A percentile compares a stretch with the other conserved stretches of the same genome.
These are phyloP conservation scores for Bombylius discolor DNA, from an alignment of 2,888 invertebrate genomes.

Conservation along the genomic window DNA sequence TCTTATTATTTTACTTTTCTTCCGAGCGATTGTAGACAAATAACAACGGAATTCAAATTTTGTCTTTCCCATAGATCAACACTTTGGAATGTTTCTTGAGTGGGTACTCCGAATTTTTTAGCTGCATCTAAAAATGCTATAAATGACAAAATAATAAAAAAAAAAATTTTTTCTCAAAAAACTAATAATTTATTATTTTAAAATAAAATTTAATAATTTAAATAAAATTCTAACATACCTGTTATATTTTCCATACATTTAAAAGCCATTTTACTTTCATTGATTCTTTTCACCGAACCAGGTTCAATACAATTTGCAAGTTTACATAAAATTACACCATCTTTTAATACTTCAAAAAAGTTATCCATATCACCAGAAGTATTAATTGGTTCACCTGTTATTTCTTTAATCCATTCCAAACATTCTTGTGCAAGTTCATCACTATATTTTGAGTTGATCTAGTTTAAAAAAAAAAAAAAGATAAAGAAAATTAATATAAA, in stretches of 20 bases:
- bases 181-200: background rate
- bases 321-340: slow-evolving; percentile 83
- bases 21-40: slow-evolving; percentile 86
- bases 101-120: slow-evolving; percentile 75
- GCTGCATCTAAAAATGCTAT: slow-evolving; percentile 72
- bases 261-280: slow-evolving; percentile 82
- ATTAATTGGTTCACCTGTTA: slow-evolving; percentile 75
- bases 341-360: slow-evolving; percentile 81
- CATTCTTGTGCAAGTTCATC: slow-evolving; percentile 85
- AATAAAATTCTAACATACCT: slow-evolving; percentile 14
- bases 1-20: slow-evolving; percentile 56
- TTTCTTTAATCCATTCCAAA: slow-evolving; percentile 79
- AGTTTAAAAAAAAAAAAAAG: slow-evolving; percentile 13
- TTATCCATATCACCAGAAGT: slow-evolving; percentile 86
- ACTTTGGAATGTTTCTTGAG: slow-evolving; percentile 92
- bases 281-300: slow-evolving; percentile 82
- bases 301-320: slow-evolving; percentile 76
- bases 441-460: slow-evolving; percentile 98
- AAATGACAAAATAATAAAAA: background rate
- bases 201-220: background rate
- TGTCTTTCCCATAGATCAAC: slow-evolving; percentile 95
- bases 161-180: background rate
- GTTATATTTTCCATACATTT: slow-evolving; percentile 99
- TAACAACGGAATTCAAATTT: slow-evolving; percentile 91
- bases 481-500: too few relatives aligned